phyloP scores from a whole-genome alignment of 2,888 invertebrate species.

The Acrobasis repandana region DNA sequence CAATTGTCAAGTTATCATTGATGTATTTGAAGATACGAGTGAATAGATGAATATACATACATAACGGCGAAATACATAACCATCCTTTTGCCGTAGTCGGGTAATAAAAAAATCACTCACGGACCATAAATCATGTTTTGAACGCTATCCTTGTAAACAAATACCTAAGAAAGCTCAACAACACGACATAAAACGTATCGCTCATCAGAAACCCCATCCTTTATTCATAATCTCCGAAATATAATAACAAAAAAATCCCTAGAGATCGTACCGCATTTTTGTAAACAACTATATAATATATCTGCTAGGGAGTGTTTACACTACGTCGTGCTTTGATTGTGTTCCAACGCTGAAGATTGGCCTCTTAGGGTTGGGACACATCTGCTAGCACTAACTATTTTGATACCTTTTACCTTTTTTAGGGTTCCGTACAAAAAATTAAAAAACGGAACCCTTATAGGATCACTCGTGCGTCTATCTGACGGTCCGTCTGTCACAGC shows the following conservation, averaged over 20 bases:
- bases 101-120: neutral
- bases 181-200: neutral
- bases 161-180: neutral
- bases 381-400: no score
- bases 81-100: no score
- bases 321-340: neutral
- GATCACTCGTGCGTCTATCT: no score
- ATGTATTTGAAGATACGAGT: no score
- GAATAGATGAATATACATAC: no score
- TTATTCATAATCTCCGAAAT: slow-evolving; percentile 13
- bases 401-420: no score
- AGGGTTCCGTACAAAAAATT: no score
- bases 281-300: neutral
- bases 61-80: no score
- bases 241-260: slow-evolving; percentile 12
- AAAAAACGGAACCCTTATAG: no score
- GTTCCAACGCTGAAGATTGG: neutral
- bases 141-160: neutral
- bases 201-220: slow-evolving; percentile 3
- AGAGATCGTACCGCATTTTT: slow-evolving; percentile 7
- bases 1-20: no score
- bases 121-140: neutral
- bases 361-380: no score
- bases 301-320: slow-evolving; percentile 2
- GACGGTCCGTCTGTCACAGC: no score